Evolutionary conservation across 1,140 invertebrate species (phyloP), one percentile per base, ranked within the genome.

Genomic region (Leptestheria dahalacensis): DNA sequence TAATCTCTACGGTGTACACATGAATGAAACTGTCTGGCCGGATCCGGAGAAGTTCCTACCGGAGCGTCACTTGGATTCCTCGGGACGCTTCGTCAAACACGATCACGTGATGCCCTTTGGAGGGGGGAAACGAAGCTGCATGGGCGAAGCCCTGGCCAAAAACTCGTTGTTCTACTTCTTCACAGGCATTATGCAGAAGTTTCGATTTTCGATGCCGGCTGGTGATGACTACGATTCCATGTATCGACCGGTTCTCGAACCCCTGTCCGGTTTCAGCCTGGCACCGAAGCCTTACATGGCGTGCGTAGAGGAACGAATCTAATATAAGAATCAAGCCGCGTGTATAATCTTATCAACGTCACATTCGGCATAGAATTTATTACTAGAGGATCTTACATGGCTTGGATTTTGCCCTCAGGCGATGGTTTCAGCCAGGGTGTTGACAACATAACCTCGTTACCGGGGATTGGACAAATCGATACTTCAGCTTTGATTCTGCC

Each of bases 71-170:
- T 68, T 91, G 1, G 74, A 81, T 29, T 71, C 79, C 28, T 62
- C 72, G 50, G 84, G 83, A 12, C 82, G 82, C 66, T 60, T 73
- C 25, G 67, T 71, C 3, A 69, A 85, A 24, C 82, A 82, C 0
- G 85, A 89, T 18, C 74, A 77, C 29, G 85, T 82, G 66, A 74
- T 86, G 64, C 86, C 87, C 0, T 92, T 91, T 65, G 84, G 87
- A 48, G 72, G 83, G 24, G 85, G 85, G 55, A 80, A 78, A 60
- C 75, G 85, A 64, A 78, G 82, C 61, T 91, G 88, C 67, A 78
- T 85, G 0, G 88, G 87, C 1, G 84, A 89, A 70, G 72, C 78
- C 0, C 69, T 91, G 47, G 87, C 86, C 0, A 79, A 76, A 55
- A 78, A 78, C 1, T 84, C 85, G 61, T 66, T 86, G 2, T 90